Percentiles rank a stretch among this genome's conserved stretches.
These are phyloP conservation scores for Actenoides hombroni DNA, from an alignment of 2,113 vertebrate species.

Conservation along the genomic window DNA sequence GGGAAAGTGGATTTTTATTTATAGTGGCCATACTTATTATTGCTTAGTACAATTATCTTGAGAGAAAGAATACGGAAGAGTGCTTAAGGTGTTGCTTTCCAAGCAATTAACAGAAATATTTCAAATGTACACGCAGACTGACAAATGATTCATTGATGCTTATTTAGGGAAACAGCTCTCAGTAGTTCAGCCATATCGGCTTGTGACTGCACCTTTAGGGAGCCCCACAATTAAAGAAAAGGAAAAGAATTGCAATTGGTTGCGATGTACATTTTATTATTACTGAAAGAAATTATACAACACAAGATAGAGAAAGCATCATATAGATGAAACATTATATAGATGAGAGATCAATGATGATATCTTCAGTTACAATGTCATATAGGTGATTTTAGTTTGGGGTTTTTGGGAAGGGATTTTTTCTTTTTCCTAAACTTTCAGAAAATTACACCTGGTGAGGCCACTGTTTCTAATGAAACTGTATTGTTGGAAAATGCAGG, in stretches of 20 bases:
- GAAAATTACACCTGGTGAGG: background rate
- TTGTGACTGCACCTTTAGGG: background rate
- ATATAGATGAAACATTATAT: too few relatives aligned
- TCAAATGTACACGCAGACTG: background rate
- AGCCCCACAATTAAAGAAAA: background rate
- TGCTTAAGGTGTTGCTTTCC: constrained; percentile 40
- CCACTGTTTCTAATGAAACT: background rate
- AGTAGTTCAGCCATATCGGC: background rate
- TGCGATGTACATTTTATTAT: background rate
- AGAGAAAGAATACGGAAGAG: background rate
- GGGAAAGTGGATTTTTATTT: constrained; percentile 55
- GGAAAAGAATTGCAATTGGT: background rate
- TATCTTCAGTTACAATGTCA: background rate
- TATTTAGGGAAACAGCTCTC: background rate
- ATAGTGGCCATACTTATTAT: background rate
- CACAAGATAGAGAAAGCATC: background rate
- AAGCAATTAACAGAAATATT: constrained; percentile 54
- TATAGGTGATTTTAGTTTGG: background rate
- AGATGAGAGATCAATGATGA: background rate
- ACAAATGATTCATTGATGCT: background rate
- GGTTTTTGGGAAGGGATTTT: background rate
- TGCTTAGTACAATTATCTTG: constrained; percentile 20
- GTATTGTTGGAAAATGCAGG: background rate
- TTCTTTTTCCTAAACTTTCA: background rate
- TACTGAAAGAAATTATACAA: background rate